A percentile compares a stretch with the other conserved stretches of the same genome.
Evolutionary conservation across 2,113 vertebrate genomes (phyloP).

Genomic region (Malurus cyaneus): DNA sequence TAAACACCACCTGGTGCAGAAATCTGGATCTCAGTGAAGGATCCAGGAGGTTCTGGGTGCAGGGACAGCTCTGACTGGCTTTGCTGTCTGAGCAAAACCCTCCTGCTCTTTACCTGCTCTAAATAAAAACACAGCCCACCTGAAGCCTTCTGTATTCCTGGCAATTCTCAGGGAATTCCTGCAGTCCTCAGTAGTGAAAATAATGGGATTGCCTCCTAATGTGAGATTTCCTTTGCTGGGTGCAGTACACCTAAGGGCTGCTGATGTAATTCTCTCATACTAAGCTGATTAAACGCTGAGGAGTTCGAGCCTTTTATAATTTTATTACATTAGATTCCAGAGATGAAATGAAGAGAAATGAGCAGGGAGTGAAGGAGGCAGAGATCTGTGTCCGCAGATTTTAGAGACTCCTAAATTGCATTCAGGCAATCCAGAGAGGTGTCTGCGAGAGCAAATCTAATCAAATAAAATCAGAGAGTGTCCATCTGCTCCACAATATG

Average conservation of each 20-base stretch:
- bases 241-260: conserved; percentile 63
- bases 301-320: conserved; percentile 68
- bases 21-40: neutral
- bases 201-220: conserved; percentile 59
- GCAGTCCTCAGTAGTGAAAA: conserved; percentile 59
- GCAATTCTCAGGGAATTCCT: conserved; percentile 11
- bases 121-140: neutral
- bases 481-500: neutral
- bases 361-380: conserved; percentile 37
- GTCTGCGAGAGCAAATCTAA: conserved; percentile 48
- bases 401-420: conserved; percentile 42
- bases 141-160: neutral
- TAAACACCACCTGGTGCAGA: neutral
- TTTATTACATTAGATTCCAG: conserved; percentile 72
- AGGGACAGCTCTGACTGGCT: neutral
- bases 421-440: conserved; percentile 11
- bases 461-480: neutral
- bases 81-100: neutral
- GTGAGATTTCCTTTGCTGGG: conserved; percentile 58
- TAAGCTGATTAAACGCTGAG: conserved; percentile 74
- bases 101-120: neutral
- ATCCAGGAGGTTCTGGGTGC: neutral
- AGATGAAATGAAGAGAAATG: conserved; percentile 67
- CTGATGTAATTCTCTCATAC: conserved; percentile 68
- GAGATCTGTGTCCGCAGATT: conserved; percentile 9